A percentile compares a stretch with the other conserved stretches of the same genome.
Conservation (phyloP, 2,113 vertebrate genomes). For the Terrapene triunguis region DNA sequence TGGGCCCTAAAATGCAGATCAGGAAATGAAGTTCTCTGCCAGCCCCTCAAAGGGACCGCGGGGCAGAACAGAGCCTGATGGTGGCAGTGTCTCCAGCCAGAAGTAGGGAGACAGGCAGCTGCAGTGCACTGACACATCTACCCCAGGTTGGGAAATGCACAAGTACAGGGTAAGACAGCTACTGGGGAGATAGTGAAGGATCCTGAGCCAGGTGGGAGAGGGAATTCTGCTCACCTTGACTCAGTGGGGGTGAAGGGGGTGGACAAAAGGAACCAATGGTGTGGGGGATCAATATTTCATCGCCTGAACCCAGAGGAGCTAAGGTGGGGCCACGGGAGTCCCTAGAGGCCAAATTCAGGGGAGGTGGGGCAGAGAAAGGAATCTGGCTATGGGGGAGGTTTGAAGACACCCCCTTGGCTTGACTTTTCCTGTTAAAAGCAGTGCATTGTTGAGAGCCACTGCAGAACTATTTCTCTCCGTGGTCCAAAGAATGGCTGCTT, state of each 20-base stretch:
- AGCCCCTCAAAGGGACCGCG: neutral
- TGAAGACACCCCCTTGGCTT: neutral
- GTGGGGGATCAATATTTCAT: neutral
- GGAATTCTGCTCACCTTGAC: neutral
- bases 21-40: neutral
- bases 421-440: neutral
- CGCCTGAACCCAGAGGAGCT: neutral
- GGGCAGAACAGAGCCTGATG: neutral
- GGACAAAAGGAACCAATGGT: neutral
- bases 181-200: neutral
- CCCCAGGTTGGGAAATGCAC: neutral
- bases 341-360: too few relatives aligned
- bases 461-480: neutral
- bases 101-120: neutral
- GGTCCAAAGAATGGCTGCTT: neutral
- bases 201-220: neutral
- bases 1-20: neutral
- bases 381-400: neutral
- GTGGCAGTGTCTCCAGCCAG: neutral
- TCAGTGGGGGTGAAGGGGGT: neutral
- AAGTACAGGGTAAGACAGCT: neutral
- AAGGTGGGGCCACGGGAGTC: neutral
- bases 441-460: neutral
- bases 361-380: neutral
- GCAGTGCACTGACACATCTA: neutral